Percentiles rank a stretch among this genome's conserved stretches.
phyloP scores from a whole-genome alignment of 2,888 invertebrate genomes.

The Emmelina monodactyla region DNA sequence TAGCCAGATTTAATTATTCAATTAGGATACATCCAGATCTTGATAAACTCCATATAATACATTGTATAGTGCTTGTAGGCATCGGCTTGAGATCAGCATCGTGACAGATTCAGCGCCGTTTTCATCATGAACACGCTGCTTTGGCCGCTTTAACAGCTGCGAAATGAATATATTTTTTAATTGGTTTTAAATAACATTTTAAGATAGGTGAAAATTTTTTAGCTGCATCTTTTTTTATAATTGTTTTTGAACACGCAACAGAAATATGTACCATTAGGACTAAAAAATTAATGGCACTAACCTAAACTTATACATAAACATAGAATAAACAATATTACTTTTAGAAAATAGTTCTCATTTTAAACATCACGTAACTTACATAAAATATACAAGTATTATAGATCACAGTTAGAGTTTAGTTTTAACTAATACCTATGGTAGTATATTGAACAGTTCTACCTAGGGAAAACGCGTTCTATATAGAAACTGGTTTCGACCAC shows the following conservation, averaged over 20 bases:
- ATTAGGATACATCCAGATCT: background rate
- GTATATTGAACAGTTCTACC: too few species aligned
- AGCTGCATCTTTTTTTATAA: background rate
- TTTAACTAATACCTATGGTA: too few species aligned
- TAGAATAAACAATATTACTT: too few species aligned
- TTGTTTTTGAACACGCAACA: background rate
- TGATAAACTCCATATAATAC: background rate
- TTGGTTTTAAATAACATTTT: background rate
- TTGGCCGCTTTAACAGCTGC: slow-evolving; percentile 62
- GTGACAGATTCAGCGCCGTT: slow-evolving; percentile 7
- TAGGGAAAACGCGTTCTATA: too few species aligned
- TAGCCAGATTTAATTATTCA: slow-evolving; percentile 21
- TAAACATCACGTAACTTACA: too few species aligned
- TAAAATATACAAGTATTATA: too few species aligned
- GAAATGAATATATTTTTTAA: slow-evolving; percentile 25
- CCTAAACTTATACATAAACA: too few species aligned
- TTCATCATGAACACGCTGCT: slow-evolving; percentile 56
- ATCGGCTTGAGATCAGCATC: slow-evolving; percentile 8
- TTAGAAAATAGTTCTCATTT: too few species aligned
- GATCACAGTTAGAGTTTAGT: too few species aligned
- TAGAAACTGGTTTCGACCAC: too few species aligned
- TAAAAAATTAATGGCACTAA: too few species aligned
- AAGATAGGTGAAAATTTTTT: background rate
- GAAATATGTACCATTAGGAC: too few species aligned
- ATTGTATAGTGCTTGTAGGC: background rate